A percentile compares a stretch with the other conserved stretches of the same genome.
Conservation (phyloP, 1,140 invertebrate species). For the Micrasema longulum region DNA sequence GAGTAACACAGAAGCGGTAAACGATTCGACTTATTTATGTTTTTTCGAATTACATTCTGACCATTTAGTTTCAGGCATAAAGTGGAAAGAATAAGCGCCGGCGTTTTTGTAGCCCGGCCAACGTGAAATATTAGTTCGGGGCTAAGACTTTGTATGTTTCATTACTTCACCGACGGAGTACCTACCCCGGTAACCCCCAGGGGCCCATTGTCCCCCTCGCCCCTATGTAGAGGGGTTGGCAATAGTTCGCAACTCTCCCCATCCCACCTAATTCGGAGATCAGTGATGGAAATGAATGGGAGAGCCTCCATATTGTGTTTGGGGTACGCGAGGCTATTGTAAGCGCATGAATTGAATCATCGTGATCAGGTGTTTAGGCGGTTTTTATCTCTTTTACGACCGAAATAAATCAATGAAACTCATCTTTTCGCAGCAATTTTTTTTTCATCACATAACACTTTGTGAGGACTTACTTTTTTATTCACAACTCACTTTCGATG, state of each 20-base stretch:
- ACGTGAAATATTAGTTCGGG: slow-evolving; percentile 22
- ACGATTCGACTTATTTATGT: no score
- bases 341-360: slow-evolving; percentile 1
- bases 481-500: no score
- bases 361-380: neutral
- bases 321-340: slow-evolving; percentile 9
- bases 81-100: slow-evolving; percentile 7
- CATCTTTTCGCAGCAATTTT: no score
- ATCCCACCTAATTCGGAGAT: slow-evolving; percentile 34
- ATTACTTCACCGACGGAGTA: slow-evolving; percentile 14
- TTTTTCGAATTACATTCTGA: no score
- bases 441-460: no score
- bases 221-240: neutral
- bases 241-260: slow-evolving; percentile 29
- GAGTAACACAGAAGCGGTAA: no score
- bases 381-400: neutral
- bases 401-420: no score
- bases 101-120: neutral
- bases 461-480: no score
- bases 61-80: neutral
- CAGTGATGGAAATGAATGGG: slow-evolving; percentile 42
- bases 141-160: slow-evolving; percentile 27
- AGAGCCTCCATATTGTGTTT: neutral
- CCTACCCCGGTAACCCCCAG: neutral
- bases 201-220: slow-evolving; percentile 17